Conservation (phyloP, 2,113 vertebrate genomes). For the Mesoclemmys tuberculata region DNA sequence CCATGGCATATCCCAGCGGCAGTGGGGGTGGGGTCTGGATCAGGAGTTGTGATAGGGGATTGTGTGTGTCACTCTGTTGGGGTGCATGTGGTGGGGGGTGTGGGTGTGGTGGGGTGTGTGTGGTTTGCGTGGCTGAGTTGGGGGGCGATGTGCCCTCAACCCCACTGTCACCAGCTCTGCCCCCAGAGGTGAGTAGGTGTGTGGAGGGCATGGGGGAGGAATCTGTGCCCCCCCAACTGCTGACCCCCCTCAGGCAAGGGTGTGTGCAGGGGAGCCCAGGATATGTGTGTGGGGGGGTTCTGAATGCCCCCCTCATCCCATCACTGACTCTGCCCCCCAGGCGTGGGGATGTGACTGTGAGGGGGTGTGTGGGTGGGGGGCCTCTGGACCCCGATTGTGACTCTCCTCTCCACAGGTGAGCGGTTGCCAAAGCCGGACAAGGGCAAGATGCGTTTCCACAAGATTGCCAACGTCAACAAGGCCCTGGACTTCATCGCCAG, state of each 20-base stretch:
- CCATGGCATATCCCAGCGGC: too few species aligned
- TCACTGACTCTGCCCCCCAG: background rate
- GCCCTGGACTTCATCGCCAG: slow-evolving; percentile 93
- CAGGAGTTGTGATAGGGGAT: background rate
- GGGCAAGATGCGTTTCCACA: slow-evolving; percentile 96
- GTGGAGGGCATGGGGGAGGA: too few species aligned
- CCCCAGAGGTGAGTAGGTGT: background rate
- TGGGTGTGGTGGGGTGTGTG: background rate
- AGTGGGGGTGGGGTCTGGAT: too few species aligned
- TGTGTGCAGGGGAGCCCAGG: background rate
- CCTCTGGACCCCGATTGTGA: background rate
- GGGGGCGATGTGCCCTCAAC: background rate
- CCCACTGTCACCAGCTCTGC: background rate
- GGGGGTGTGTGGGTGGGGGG: background rate
- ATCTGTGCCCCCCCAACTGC: background rate
- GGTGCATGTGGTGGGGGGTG: background rate
- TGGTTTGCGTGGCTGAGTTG: background rate
- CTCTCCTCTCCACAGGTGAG: slow-evolving; percentile 79
- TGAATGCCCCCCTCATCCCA: background rate
- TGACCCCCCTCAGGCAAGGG: background rate
- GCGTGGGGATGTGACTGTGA: background rate
- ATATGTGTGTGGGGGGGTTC: too few species aligned
- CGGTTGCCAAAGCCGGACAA: slow-evolving; percentile 93
- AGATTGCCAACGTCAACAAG: slow-evolving; percentile 94
- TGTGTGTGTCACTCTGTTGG: background rate